Evolutionary conservation across 2,113 vertebrate genomes (phyloP).

Genomic region (Periophthalmus modestus): DNA sequence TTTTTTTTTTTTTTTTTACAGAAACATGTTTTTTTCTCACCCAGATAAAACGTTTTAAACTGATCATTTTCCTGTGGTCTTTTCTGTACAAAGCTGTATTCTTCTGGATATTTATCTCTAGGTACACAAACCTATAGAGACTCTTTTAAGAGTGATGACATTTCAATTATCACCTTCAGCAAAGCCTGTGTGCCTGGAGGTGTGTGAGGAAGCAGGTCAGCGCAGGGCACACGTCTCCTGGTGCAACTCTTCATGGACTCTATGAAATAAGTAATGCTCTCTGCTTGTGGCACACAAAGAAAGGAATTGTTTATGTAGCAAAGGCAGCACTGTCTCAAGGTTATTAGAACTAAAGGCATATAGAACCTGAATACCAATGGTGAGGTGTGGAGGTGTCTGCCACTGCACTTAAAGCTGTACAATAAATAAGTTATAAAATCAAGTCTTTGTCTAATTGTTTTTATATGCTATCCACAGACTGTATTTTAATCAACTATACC

Average conservation of each 20-base stretch:
- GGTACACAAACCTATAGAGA: background rate
- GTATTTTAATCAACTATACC: too few relatives aligned
- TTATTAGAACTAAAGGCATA: background rate
- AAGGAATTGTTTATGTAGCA: background rate
- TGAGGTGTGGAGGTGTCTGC: background rate
- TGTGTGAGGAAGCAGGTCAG: slow-evolving; percentile 23
- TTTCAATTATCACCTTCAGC: slow-evolving; percentile 60
- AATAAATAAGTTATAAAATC: background rate
- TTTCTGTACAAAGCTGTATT: background rate
- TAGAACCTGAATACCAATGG: background rate
- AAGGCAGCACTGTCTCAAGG: background rate
- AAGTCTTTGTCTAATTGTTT: background rate
- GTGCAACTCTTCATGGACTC: background rate
- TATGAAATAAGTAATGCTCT: slow-evolving; percentile 10
- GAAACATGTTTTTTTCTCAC: background rate
- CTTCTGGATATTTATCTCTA: background rate
- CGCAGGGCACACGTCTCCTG: background rate
- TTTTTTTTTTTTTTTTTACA: too few relatives aligned
- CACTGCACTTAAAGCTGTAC: background rate
- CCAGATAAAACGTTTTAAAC: background rate
- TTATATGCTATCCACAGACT: background rate
- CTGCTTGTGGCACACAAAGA: slow-evolving; percentile 1
- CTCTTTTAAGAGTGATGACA: slow-evolving; percentile 46
- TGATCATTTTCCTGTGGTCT: background rate
- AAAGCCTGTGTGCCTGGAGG: slow-evolving; percentile 1